These are phyloP conservation scores for Amphimallon solstitiale DNA, from an alignment of 2,888 invertebrate species.

Conservation along the genomic window DNA sequence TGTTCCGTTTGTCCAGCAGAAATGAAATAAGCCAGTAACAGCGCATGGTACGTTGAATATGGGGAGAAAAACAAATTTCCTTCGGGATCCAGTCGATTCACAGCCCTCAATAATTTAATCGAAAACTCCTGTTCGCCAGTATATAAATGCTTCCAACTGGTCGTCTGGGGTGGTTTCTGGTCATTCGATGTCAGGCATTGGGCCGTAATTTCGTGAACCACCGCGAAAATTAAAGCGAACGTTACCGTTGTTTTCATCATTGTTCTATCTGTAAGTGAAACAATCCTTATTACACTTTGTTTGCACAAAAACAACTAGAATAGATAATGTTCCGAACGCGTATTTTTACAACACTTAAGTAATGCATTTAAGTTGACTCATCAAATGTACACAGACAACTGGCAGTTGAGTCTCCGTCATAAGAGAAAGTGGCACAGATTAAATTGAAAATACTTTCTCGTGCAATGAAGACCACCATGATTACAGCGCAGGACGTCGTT, in stretches of 20 bases:
- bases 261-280: constrained; percentile 51
- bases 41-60: constrained; percentile 83
- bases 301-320: not conserved
- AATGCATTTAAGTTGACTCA: constrained; percentile 12
- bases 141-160: constrained; percentile 64
- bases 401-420: constrained; percentile 10
- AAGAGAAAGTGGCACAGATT: constrained; percentile 38
- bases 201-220: constrained; percentile 24
- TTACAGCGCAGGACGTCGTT: not conserved
- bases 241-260: constrained; percentile 61
- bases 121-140: constrained; percentile 76
- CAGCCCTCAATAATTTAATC: constrained; percentile 74
- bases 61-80: constrained; percentile 90
- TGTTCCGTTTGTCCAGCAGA: constrained; percentile 77
- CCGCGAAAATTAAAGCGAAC: constrained; percentile 39
- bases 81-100: constrained; percentile 71
- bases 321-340: not conserved
- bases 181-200: constrained; percentile 67
- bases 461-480: not conserved
- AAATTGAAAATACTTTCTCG: constrained; percentile 31
- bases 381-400: constrained; percentile 24
- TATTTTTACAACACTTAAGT: not conserved
- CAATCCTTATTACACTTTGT: constrained; percentile 11
- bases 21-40: constrained; percentile 82
- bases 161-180: constrained; percentile 51